phyloP scores from a whole-genome alignment of 2,797 vertebrate species.

The Lutjanus argentimaculatus region DNA sequence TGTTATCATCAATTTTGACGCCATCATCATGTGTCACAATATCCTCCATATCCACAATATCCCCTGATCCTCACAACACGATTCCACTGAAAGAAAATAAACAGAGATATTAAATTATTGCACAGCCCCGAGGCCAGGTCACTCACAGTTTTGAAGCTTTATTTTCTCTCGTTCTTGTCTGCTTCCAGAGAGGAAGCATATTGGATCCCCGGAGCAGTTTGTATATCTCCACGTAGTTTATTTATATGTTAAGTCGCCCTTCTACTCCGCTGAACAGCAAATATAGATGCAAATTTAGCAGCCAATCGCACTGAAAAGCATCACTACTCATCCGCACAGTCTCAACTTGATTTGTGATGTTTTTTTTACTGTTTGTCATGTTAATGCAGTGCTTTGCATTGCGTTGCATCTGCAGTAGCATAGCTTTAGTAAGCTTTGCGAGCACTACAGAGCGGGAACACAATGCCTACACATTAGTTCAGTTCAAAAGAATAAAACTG shows the following conservation, averaged over 20 bases:
- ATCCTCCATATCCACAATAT: background rate
- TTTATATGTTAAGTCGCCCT: background rate
- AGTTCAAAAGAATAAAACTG: background rate
- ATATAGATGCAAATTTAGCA: constrained; percentile 14
- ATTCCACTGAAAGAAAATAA: constrained; percentile 19
- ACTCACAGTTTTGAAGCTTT: background rate
- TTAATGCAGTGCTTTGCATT: constrained; percentile 1
- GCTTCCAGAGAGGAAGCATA: background rate
- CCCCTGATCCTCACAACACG: background rate
- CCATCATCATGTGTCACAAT: background rate
- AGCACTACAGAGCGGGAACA: background rate
- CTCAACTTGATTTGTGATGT: constrained; percentile 3
- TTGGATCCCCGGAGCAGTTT: background rate
- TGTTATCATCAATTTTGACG: constrained; percentile 11
- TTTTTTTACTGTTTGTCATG: background rate
- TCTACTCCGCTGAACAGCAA: background rate
- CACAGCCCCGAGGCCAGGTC: background rate
- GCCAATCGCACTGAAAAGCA: background rate
- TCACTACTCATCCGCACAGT: background rate
- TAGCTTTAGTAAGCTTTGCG: background rate
- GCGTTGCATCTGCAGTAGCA: background rate
- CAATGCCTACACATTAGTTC: background rate
- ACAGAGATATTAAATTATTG: constrained; percentile 11
- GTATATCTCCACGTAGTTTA: background rate
- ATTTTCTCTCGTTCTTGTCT: background rate